These are phyloP conservation scores for Drosophila histrio DNA, from an alignment of 2,888 invertebrate genomes.

Conservation along the genomic window DNA sequence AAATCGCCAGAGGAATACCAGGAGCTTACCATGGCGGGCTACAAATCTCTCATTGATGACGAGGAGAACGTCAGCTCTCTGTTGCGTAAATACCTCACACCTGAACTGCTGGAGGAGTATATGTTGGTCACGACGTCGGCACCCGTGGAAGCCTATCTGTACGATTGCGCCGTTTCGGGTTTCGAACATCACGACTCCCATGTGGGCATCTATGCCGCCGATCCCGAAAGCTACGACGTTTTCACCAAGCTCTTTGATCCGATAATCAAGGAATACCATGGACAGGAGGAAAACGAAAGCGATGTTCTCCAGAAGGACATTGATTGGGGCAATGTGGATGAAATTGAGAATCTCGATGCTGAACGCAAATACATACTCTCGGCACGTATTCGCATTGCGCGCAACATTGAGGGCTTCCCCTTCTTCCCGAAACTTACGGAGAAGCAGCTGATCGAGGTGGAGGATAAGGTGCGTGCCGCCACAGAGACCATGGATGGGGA, in stretches of 20 bases:
- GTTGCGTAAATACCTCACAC: slow-evolving; percentile 87
- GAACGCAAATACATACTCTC: slow-evolving; percentile 87
- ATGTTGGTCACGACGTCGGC: slow-evolving; percentile 86
- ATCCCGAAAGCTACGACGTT: slow-evolving; percentile 87
- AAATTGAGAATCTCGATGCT: slow-evolving; percentile 87
- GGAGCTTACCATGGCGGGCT: slow-evolving; percentile 85
- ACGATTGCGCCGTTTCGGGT: slow-evolving; percentile 88
- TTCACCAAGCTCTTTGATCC: slow-evolving; percentile 88
- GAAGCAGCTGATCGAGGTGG: slow-evolving; percentile 87
- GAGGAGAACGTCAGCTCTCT: slow-evolving; percentile 86
- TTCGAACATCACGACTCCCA: slow-evolving; percentile 87
- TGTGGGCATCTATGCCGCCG: slow-evolving; percentile 88
- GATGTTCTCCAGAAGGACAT: slow-evolving; percentile 87
- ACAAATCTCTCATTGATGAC: slow-evolving; percentile 85
- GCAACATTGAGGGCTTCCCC: slow-evolving; percentile 86
- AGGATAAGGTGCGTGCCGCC: slow-evolving; percentile 84
- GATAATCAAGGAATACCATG: slow-evolving; percentile 88
- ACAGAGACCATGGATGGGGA: slow-evolving; percentile 85
- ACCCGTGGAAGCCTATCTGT: slow-evolving; percentile 86
- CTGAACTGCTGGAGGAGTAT: slow-evolving; percentile 85
- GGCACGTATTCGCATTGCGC: slow-evolving; percentile 87
- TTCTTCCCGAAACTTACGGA: slow-evolving; percentile 88
- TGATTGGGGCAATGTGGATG: slow-evolving; percentile 87
- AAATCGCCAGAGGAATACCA: slow-evolving; percentile 82
- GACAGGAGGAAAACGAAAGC: slow-evolving; percentile 71